These are phyloP conservation scores for Kradibia gibbosae DNA, from an alignment of 1,140 invertebrate genomes.

Conservation along the genomic window DNA sequence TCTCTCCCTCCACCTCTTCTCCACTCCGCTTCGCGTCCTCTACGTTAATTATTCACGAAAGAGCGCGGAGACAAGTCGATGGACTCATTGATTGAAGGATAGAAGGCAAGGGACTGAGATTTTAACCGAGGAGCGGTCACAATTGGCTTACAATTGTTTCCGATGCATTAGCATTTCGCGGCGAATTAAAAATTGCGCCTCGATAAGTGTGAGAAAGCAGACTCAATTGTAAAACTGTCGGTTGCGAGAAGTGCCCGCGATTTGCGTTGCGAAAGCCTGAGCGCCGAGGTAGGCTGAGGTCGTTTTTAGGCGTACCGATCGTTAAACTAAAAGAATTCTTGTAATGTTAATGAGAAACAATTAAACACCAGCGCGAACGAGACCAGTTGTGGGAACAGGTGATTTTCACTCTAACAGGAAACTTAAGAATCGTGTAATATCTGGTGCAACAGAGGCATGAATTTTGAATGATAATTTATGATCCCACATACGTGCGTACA, in stretches of 20 bases:
- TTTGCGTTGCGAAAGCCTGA: neutral
- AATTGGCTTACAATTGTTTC: neutral
- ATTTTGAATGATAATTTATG: constrained; percentile 19
- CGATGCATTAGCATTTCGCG: neutral
- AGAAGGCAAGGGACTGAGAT: neutral
- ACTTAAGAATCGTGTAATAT: constrained; percentile 30
- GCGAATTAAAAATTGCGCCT: neutral
- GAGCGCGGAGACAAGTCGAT: neutral
- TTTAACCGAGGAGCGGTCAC: neutral
- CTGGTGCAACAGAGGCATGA: neutral
- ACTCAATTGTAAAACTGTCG: neutral
- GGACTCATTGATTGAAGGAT: neutral
- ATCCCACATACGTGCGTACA: neutral
- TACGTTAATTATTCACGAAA: constrained; percentile 36
- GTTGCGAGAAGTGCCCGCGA: neutral
- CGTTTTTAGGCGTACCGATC: constrained; percentile 1
- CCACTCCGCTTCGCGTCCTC: neutral
- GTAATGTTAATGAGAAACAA: constrained; percentile 35
- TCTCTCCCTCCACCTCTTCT: constrained; percentile 23
- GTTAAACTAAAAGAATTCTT: constrained; percentile 26
- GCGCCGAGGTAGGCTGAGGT: neutral
- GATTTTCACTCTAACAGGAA: constrained; percentile 37
- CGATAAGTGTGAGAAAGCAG: neutral
- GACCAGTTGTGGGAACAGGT: constrained; percentile 16
- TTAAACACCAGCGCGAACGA: constrained; percentile 11